These are phyloP conservation scores for Phytoseiulus persimilis DNA, from an alignment of 2,888 invertebrate genomes.

Conservation along the genomic window DNA sequence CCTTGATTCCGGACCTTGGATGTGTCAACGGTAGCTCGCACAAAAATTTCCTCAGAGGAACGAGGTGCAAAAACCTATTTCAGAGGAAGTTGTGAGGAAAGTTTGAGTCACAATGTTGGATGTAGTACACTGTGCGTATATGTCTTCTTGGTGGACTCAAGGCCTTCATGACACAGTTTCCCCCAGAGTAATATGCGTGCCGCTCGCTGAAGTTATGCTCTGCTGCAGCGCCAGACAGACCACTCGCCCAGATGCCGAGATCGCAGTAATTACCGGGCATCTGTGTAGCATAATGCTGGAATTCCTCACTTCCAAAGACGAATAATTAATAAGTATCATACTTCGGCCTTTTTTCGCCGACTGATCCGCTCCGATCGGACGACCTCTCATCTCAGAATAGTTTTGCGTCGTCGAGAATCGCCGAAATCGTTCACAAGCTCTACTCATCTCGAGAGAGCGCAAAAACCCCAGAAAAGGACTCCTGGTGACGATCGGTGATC, in stretches of 20 bases:
- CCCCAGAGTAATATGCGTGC: background rate
- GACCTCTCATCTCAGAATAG: too few relatives aligned
- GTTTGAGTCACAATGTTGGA: too few relatives aligned
- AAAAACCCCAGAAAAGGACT: too few relatives aligned
- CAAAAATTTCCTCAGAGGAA: too few relatives aligned
- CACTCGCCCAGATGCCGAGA: background rate
- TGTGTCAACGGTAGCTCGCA: too few relatives aligned
- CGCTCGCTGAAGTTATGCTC: background rate
- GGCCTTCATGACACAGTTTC: background rate
- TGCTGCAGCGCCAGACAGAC: background rate
- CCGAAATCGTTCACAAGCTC: too few relatives aligned
- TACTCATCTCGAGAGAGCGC: too few relatives aligned
- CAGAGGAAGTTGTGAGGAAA: too few relatives aligned
- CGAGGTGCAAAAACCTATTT: too few relatives aligned
- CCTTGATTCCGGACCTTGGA: too few relatives aligned
- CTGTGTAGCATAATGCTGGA: background rate
- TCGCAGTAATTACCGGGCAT: background rate
- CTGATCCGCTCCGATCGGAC: background rate
- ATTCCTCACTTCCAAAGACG: background rate
- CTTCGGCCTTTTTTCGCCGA: background rate
- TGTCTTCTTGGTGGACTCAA: background rate
- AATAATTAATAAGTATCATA: background rate
- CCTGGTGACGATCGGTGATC: too few relatives aligned
- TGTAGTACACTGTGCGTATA: background rate
- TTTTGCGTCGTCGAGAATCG: too few relatives aligned